Percentiles rank a stretch among this genome's conserved stretches.
phyloP scores from a whole-genome alignment of 1,140 invertebrate species.

The Bombus vancouverensis region DNA sequence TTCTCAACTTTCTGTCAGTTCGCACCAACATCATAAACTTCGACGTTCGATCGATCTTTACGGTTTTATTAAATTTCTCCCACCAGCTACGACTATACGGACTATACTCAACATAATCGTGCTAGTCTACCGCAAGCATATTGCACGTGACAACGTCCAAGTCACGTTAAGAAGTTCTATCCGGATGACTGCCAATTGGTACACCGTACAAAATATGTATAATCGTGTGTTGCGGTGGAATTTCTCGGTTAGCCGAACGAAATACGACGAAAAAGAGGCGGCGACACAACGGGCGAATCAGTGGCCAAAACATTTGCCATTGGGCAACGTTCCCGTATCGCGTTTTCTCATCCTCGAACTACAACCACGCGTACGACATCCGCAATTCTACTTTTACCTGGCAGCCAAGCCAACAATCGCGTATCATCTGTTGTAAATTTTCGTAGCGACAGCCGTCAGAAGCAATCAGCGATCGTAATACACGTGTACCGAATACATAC shows the following conservation, averaged over 20 bases:
- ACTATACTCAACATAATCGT: too few species aligned
- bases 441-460: too few species aligned
- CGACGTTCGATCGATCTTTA: neutral
- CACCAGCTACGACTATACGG: too few species aligned
- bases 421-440: neutral
- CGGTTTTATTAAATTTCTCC: neutral
- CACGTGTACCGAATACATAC: too few species aligned
- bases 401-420: conserved; percentile 2
- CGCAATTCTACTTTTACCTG: neutral
- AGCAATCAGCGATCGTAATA: too few species aligned
- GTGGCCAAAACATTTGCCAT: conserved; percentile 8
- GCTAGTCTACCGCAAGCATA: too few species aligned
- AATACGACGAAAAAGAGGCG: neutral
- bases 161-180: neutral
- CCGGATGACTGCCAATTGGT: neutral
- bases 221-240: neutral
- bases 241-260: neutral
- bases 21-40: neutral
- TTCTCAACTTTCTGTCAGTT: neutral
- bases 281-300: neutral
- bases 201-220: neutral
- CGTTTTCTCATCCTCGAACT: neutral
- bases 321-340: neutral
- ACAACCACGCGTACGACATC: neutral
- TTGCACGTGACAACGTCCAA: neutral